These are phyloP conservation scores for Nothoprocta pentlandii DNA, from an alignment of 2,113 vertebrate genomes.

Conservation along the genomic window DNA sequence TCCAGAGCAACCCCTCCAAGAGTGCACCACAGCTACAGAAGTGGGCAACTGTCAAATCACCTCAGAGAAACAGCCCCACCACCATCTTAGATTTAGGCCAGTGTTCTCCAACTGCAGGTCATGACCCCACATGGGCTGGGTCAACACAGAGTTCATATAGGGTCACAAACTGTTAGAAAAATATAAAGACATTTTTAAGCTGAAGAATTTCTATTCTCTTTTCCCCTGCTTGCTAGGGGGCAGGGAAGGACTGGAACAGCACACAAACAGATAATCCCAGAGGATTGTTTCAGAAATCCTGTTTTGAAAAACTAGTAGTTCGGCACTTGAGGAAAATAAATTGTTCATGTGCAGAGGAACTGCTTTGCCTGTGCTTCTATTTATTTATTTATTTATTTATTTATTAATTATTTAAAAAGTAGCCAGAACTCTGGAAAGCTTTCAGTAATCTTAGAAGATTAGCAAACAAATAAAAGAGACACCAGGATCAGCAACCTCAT, in stretches of 20 bases:
- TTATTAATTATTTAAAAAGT: background rate
- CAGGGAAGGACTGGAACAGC: background rate
- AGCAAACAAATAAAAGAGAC: constrained; percentile 40
- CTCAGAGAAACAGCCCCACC: background rate
- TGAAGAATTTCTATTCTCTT: constrained; percentile 2
- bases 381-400: no score
- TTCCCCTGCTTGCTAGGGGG: background rate
- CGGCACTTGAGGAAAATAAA: background rate
- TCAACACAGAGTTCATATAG: background rate
- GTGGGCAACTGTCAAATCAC: background rate
- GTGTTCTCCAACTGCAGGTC: constrained; percentile 16
- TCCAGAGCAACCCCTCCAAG: background rate
- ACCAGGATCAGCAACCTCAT: constrained; percentile 25
- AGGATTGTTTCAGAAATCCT: background rate
- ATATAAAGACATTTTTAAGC: constrained; percentile 43
- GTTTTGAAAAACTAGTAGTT: background rate
- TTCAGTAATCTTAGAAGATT: constrained; percentile 32
- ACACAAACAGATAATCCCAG: background rate
- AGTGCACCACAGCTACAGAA: background rate
- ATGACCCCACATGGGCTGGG: background rate
- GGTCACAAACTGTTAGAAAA: constrained; percentile 4
- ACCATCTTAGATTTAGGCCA: constrained; percentile 13
- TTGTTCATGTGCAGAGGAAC: background rate
- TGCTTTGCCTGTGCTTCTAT: background rate
- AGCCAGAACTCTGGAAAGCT: constrained; percentile 40